Evolutionary conservation across 2,888 invertebrate genomes (phyloP), one percentile per base, ranked within the genome.

Genomic region (Acrocyrtus sp.): DNA sequence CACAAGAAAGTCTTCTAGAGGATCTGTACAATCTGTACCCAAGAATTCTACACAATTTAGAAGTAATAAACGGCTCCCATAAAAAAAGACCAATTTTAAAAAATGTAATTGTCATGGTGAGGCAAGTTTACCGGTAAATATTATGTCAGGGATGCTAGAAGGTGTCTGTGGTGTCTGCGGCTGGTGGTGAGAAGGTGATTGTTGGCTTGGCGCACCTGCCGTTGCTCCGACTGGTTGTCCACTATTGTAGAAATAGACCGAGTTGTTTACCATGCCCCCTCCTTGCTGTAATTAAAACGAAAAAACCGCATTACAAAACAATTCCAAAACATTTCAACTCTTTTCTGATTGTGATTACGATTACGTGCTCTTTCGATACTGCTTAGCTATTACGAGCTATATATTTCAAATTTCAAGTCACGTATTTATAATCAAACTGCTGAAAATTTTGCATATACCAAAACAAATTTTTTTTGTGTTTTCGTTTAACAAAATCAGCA

Each of bases 111-210:
- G n/a, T n/a, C n/a, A n/a, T n/a, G n/a, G n/a, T n/a, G n/a, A n/a
- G n/a, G n/a, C 56, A 77, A 68, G 76, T 82, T n/a, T 83, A 92
- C 93, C 92, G 84, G 92, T 92, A 84, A 93, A 88, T 85, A 92
- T 91, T 84, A 94, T 93, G 85, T 92, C 91, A 79, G 92, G 92
- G 86, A 92, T 90, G 86, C 88, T 89, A 81, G 91, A 91, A 81
- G 93, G 92, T 82, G 93, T 92, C 86, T 91, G 90, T 77, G 90
- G 90, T 78, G 90, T 89, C 80, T 88, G 89, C 10, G 88, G 87
- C 56, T 88, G 87, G 27, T 83, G 83, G 60, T 84, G 84, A 70
- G 84, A 82, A 6, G 80, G 81, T n/a, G 78, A 78, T 41, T 76
- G 76, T 41, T 80, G 78, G 22, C 70, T 53, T n/a, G 75, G 72